Base-by-base conservation (phyloP, 2,113 vertebrate genomes). In the Erythrocercus mccallii region DNA sequence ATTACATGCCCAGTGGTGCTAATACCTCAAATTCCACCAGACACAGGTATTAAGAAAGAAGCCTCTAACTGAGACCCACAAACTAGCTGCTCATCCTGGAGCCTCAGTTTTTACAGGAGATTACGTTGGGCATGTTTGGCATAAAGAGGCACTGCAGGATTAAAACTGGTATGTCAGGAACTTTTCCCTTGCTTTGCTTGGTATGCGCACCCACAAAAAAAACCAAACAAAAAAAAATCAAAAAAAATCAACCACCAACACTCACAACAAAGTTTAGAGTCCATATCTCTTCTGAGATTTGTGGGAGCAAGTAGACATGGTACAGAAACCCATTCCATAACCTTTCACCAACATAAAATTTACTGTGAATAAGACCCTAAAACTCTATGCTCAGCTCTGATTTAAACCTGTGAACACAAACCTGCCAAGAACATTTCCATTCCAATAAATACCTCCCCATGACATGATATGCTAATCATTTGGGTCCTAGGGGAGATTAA, bases 311-410 rank as follows among this genome's bases (percentile, higher is more conserved):
- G 48, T 15, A 92, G 92, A 76, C 12, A 22, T 65, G 76, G 38
- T 70, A 61, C 1, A 10, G 86, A 97, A 97, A 97, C 35, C 94
- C 61, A 96, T 96, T 96, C 94, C 86, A 88, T 94, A 95, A 88
- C 77, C 94, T 95, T 96, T 97, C 97, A 97, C 82, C 66, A 83
- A 56, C 81, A 58, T 62, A 83, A 90, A 97, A 98, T 96, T 96
- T 96, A 97, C 95, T 96, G 95, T 92, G 92, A 97, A 91, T 90
- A 88, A 93, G 84, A 87, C 54, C 86, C 85, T 95, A 86, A 94
- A 97, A 71, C 66, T 85, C 88, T 78, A 31, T 10, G 44, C 74
- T 91, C 71, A 86, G 90, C 86, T 96, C 91, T 96, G 95, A 97
- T 97, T 97, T 96, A 97, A 97, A 95, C 84, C 93, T 71, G 91